Evolutionary conservation across 1,140 invertebrate genomes (phyloP).

Genomic region (Conopomorpha cramerella): DNA sequence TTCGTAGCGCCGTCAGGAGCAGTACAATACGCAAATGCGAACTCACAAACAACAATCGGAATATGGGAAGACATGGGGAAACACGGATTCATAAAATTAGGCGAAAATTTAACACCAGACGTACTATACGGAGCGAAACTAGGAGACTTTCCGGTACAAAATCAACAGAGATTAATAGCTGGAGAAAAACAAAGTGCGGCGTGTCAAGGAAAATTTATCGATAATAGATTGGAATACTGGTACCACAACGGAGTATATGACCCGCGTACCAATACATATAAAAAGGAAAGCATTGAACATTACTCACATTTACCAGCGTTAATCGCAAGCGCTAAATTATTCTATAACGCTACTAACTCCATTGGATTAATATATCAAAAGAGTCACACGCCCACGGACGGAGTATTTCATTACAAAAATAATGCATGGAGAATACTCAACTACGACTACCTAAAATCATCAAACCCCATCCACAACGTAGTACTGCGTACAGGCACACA

Average conservation of each 20-base stretch:
- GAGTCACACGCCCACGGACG: background rate
- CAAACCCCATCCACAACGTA: too few relatives aligned
- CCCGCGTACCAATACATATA: too few relatives aligned
- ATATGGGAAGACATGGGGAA: constrained; percentile 12
- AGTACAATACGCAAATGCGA: constrained; percentile 16
- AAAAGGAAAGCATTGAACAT: background rate
- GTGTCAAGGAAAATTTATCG: background rate
- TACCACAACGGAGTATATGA: too few relatives aligned
- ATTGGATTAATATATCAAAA: background rate
- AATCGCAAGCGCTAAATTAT: background rate
- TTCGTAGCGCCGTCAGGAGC: constrained; percentile 10
- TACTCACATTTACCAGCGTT: background rate
- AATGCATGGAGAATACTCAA: too few relatives aligned
- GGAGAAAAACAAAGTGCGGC: background rate
- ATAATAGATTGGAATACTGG: too few relatives aligned
- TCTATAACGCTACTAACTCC: constrained; percentile 1
- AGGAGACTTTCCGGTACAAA: background rate
- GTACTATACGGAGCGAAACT: constrained; percentile 8
- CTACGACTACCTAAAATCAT: too few relatives aligned
- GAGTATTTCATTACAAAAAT: too few relatives aligned
- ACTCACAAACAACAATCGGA: constrained; percentile 16
- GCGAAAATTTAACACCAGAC: constrained; percentile 5
- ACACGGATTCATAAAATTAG: constrained; percentile 8
- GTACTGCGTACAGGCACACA: too few relatives aligned
- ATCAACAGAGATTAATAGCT: too few relatives aligned